Evolutionary conservation across 2,797 vertebrate genomes (phyloP).

Genomic region (Sebastiscus tertius): DNA sequence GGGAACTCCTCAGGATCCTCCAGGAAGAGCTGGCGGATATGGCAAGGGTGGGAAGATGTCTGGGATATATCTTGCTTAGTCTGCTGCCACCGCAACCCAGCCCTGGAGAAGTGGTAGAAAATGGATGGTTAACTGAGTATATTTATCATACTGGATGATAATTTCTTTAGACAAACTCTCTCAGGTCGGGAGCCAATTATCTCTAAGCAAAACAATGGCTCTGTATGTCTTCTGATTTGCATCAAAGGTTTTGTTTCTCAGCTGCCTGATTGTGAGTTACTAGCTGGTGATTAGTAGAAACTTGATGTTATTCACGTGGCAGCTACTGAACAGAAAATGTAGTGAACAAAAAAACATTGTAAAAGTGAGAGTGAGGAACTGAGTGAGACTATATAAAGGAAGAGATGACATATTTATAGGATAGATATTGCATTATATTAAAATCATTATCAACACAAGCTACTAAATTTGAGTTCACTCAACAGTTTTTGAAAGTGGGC

Average conservation of each 20-base stretch:
- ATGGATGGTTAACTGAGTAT: background rate
- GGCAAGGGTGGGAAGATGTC: background rate
- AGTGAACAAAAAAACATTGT: background rate
- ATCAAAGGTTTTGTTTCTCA: background rate
- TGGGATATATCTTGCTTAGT: background rate
- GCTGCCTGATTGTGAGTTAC: background rate
- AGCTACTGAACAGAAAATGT: background rate
- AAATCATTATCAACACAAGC: background rate
- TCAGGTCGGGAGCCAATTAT: background rate
- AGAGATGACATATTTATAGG: background rate
- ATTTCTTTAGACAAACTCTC: background rate
- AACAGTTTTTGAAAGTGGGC: background rate
- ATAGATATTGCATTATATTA: background rate
- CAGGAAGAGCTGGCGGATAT: background rate
- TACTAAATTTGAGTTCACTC: background rate
- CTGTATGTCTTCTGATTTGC: background rate
- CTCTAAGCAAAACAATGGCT: background rate
- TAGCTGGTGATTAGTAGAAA: background rate
- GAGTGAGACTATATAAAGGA: background rate
- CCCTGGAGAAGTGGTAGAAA: background rate
- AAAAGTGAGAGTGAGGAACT: background rate
- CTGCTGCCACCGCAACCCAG: background rate
- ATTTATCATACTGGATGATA: background rate
- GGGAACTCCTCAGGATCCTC: background rate
- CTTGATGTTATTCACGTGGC: background rate